Conservation (phyloP, 1,140 invertebrate species). For the Carcinoscorpius rotundicauda region DNA sequence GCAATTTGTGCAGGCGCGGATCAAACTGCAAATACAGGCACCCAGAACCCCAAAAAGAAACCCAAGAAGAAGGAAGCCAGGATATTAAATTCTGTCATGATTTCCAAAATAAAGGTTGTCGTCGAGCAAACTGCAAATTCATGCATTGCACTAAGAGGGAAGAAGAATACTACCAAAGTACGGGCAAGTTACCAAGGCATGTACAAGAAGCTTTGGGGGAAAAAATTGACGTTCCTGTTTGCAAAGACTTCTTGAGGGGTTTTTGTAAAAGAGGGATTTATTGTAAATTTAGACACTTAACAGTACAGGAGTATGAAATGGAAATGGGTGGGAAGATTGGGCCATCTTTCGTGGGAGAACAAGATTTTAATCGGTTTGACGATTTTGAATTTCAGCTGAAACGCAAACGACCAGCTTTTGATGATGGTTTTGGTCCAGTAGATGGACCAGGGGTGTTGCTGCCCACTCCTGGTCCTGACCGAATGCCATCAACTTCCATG, state of each 20-base stretch:
- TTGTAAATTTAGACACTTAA: constrained; percentile 44
- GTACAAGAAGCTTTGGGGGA: constrained; percentile 29
- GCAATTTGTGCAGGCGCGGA: constrained; percentile 57
- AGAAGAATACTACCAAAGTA: constrained; percentile 56
- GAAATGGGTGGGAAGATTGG: constrained; percentile 11
- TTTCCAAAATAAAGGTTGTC: constrained; percentile 60
- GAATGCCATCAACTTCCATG: too few species aligned
- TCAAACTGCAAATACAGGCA: constrained; percentile 63
- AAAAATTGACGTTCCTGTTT: constrained; percentile 40
- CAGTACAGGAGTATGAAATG: constrained; percentile 27
- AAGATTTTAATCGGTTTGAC: constrained; percentile 2
- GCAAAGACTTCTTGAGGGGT: constrained; percentile 63
- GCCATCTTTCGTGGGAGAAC: too few species aligned
- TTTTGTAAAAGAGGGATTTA: constrained; percentile 44
- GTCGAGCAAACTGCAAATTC: constrained; percentile 52
- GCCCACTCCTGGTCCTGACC: too few species aligned
- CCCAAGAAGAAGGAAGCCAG: constrained; percentile 22
- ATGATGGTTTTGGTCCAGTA: too few species aligned
- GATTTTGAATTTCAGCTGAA: constrained; percentile 6
- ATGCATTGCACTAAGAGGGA: constrained; percentile 63
- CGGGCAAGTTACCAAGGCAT: constrained; percentile 51
- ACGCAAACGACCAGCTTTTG: too few species aligned
- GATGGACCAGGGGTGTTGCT: too few species aligned
- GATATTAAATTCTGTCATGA: constrained; percentile 64
- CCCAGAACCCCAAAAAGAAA: constrained; percentile 41